These are phyloP conservation scores for Galaxea fascicularis DNA, from an alignment of 92 coral and sea anemone species.

Conservation along the genomic window DNA sequence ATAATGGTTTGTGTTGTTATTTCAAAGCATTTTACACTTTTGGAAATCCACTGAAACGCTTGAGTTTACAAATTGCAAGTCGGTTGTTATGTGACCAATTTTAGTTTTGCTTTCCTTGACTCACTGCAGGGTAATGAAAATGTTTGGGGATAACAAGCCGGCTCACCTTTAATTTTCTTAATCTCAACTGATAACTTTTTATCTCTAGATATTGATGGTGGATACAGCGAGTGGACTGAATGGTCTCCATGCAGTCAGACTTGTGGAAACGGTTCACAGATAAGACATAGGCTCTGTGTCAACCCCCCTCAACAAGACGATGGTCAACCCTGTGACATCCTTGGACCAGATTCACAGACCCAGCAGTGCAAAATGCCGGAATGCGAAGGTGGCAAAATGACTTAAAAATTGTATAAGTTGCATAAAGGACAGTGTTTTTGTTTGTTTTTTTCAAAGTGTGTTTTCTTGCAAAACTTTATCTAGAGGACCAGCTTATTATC, in stretches of 20 bases:
- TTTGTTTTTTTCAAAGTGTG: background rate
- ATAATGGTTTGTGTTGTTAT: too few relatives aligned
- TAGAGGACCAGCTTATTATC: too few relatives aligned
- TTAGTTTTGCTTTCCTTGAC: too few relatives aligned
- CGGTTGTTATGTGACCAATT: too few relatives aligned
- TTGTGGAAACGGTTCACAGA: background rate
- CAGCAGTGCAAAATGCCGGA: background rate
- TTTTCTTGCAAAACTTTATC: too few relatives aligned
- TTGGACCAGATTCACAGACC: background rate
- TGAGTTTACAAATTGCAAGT: too few relatives aligned
- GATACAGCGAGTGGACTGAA: slow-evolving; percentile 21
- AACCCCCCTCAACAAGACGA: slow-evolving; percentile 25
- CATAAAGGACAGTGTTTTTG: background rate
- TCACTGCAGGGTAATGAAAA: too few relatives aligned
- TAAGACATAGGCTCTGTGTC: slow-evolving; percentile 11
- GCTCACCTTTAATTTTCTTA: too few relatives aligned
- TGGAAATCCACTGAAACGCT: too few relatives aligned
- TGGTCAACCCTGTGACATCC: background rate
- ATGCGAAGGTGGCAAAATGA: background rate
- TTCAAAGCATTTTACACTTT: too few relatives aligned
- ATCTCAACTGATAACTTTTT: background rate
- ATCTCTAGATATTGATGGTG: slow-evolving; percentile 18
- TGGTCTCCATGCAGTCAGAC: slow-evolving; percentile 15
- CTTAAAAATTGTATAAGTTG: too few relatives aligned
- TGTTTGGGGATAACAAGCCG: too few relatives aligned